phyloP scores from a whole-genome alignment of 1,140 invertebrate species.

The Ooceraea biroi region DNA sequence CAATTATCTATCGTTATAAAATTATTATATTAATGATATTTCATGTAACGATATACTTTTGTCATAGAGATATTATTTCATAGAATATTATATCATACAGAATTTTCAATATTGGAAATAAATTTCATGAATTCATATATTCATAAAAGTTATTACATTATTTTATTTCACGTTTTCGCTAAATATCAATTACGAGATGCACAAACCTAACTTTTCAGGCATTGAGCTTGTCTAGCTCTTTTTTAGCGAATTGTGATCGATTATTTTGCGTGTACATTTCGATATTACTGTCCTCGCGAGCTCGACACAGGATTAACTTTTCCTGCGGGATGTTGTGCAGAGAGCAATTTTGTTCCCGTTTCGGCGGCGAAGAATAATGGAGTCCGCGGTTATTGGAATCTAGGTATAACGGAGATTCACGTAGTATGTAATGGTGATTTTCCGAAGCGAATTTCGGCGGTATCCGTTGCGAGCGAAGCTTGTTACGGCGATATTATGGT shows the following conservation, averaged over 20 bases:
- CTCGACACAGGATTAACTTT: not conserved
- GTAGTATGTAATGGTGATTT: not conserved
- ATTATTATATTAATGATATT: no score
- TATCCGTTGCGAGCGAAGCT: not conserved
- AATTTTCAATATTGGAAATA: no score
- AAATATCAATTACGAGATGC: no score
- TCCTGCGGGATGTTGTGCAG: not conserved
- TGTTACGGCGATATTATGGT: conserved; percentile 18
- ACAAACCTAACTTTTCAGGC: no score
- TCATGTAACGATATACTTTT: no score
- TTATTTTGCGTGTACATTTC: not conserved
- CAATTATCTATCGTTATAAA: no score
- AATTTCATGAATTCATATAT: no score
- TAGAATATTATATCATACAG: no score
- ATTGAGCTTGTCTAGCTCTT: no score
- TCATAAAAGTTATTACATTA: no score
- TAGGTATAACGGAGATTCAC: not conserved
- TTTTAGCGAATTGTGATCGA: not conserved
- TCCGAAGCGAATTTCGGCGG: conserved; percentile 6
- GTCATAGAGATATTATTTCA: not conserved
- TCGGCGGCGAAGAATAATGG: conserved; percentile 1
- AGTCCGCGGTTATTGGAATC: conserved; percentile 18
- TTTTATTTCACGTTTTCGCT: no score
- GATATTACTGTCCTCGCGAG: not conserved
- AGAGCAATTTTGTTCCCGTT: conserved; percentile 7